Conservation (phyloP, 1,140 invertebrate genomes). For the Saxidomus purpurata region DNA sequence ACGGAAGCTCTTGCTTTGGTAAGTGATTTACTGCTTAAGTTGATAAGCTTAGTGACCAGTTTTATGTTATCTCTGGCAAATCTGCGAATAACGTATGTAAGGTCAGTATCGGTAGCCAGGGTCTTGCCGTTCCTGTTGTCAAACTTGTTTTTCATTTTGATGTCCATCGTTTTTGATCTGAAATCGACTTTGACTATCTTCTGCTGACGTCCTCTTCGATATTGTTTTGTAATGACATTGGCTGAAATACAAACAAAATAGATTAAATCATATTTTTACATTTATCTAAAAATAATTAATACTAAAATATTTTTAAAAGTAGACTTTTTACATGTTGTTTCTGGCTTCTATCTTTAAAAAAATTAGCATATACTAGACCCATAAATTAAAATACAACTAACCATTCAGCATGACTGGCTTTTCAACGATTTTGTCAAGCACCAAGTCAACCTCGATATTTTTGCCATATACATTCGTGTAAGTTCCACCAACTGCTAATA, state of each 20-base stretch:
- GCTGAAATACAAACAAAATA: constrained; percentile 4
- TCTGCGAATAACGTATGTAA: constrained; percentile 51
- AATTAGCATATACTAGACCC: neutral
- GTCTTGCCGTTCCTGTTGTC: constrained; percentile 13
- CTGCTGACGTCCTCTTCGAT: neutral
- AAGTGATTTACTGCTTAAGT: constrained; percentile 43
- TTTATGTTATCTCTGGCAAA: constrained; percentile 53
- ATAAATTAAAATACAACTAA: neutral
- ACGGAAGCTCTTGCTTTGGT: constrained; percentile 37
- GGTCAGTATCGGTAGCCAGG: constrained; percentile 19
- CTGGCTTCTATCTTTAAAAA: neutral
- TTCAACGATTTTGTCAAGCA: constrained; percentile 46
- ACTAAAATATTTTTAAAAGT: neutral
- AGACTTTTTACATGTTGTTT: neutral
- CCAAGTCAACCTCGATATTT: constrained; percentile 12
- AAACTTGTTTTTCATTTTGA: constrained; percentile 23
- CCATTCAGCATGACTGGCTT: constrained; percentile 33
- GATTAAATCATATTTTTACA: neutral
- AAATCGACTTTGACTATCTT: constrained; percentile 3
- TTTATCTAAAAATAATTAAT: neutral
- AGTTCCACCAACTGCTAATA: constrained; percentile 67
- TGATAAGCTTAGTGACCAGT: constrained; percentile 51
- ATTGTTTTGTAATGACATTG: neutral
- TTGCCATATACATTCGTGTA: constrained; percentile 53
- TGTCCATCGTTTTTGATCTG: constrained; percentile 8